phyloP scores from a whole-genome alignment of 2,797 vertebrate species.

The Rhadinocentrus ornatus region DNA sequence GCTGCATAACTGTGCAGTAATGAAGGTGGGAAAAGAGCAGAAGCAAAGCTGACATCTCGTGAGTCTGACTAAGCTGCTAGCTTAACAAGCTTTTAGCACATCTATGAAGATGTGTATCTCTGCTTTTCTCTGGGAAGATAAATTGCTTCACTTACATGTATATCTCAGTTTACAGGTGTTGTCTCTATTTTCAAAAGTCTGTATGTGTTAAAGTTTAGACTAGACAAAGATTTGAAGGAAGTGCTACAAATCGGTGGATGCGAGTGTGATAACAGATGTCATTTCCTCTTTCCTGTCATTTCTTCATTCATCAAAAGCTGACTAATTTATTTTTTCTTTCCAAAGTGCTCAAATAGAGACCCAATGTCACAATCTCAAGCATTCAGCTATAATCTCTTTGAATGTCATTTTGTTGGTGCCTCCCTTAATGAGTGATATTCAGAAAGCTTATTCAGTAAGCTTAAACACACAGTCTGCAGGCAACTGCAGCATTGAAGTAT shows the following conservation, averaged over 20 bases:
- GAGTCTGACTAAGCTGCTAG: conserved; percentile 55
- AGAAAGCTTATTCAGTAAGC: background rate
- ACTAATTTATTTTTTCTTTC: background rate
- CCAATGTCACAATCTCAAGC: background rate
- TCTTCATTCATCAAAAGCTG: background rate
- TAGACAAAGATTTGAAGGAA: conserved; percentile 10
- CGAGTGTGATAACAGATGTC: background rate
- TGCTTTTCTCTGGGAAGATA: conserved; percentile 19
- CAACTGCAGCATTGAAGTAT: background rate
- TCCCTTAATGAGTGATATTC: background rate
- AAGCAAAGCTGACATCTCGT: conserved; percentile 58
- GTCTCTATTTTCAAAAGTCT: background rate
- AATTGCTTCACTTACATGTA: conserved; percentile 16
- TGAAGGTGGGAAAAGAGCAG: conserved; percentile 56
- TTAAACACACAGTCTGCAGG: conserved; percentile 7
- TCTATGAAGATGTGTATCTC: conserved; percentile 14
- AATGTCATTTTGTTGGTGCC: conserved; percentile 2
- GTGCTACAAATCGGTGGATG: background rate
- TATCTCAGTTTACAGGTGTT: background rate
- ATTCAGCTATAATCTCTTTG: conserved; percentile 10
- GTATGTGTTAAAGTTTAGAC: background rate
- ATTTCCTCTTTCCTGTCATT: background rate
- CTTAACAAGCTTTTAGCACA: conserved; percentile 52
- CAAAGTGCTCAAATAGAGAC: conserved; percentile 7
- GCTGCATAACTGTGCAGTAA: conserved; percentile 45